These are phyloP conservation scores for Hypothenemus hampei DNA, from an alignment of 1,140 invertebrate species.

Conservation along the genomic window DNA sequence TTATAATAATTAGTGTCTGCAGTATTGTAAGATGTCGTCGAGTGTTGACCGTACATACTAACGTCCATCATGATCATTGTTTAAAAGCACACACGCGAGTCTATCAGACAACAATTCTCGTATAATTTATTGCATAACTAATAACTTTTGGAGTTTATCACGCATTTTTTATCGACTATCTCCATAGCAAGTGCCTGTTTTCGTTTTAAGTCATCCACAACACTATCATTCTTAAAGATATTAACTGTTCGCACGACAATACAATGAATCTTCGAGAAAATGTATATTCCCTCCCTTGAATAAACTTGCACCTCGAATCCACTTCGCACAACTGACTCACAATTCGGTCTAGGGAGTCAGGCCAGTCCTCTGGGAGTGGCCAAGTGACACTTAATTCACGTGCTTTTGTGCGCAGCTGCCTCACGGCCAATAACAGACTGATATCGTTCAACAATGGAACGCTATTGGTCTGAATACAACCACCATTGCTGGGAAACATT, in stretches of 20 bases:
- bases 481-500: slow-evolving; percentile 43
- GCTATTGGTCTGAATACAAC: slow-evolving; percentile 42
- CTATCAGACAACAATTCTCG: background rate
- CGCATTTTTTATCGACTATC: too few species aligned
- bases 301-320: slow-evolving; percentile 9
- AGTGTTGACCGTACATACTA: slow-evolving; percentile 56
- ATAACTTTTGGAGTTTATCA: too few species aligned
- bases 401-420: slow-evolving; percentile 33
- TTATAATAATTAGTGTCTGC: slow-evolving; percentile 50
- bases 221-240: too few species aligned
- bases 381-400: slow-evolving; percentile 10
- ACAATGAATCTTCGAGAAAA: too few species aligned
- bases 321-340: slow-evolving; percentile 19
- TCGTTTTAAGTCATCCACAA: too few species aligned
- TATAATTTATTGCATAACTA: background rate
- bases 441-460: slow-evolving; percentile 35
- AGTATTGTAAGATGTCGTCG: slow-evolving; percentile 40
- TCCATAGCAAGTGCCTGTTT: too few species aligned
- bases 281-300: too few species aligned
- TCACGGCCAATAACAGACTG: slow-evolving; percentile 32
- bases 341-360: slow-evolving; percentile 6
- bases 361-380: slow-evolving; percentile 28
- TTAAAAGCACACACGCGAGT: slow-evolving; percentile 31
- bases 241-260: too few species aligned
- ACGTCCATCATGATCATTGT: slow-evolving; percentile 67